These are phyloP conservation scores for Chloroclysta siterata DNA, from an alignment of 2,888 invertebrate species.

Conservation along the genomic window DNA sequence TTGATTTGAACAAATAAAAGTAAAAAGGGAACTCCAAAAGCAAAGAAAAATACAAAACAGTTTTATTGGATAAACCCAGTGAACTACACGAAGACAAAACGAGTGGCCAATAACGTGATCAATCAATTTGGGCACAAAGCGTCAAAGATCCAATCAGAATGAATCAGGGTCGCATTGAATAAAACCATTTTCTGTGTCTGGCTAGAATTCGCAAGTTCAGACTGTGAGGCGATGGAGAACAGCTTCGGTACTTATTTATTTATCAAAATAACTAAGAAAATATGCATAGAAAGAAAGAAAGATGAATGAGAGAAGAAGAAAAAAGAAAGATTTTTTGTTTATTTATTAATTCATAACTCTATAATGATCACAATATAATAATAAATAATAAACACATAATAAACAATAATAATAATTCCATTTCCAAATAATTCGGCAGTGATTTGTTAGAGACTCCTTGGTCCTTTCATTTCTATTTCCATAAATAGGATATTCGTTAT, in stretches of 20 bases:
- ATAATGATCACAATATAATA: too few species aligned
- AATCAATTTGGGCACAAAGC: conserved; percentile 43
- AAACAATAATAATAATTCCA: too few species aligned
- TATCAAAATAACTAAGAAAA: too few species aligned
- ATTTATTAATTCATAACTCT: too few species aligned
- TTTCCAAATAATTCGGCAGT: too few species aligned
- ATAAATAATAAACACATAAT: too few species aligned
- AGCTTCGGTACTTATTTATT: conserved; percentile 6
- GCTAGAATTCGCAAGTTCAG: conserved; percentile 40
- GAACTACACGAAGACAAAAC: conserved; percentile 20
- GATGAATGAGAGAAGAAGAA: too few species aligned
- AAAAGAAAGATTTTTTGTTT: too few species aligned
- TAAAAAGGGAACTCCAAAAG: conserved; percentile 17
- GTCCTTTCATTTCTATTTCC: too few species aligned
- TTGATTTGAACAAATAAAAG: not conserved
- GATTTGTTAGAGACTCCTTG: too few species aligned
- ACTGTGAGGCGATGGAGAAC: not conserved
- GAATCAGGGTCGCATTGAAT: conserved; percentile 42
- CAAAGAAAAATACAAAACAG: conserved; percentile 18
- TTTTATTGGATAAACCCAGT: conserved; percentile 6
- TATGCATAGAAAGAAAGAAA: too few species aligned
- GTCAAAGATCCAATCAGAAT: conserved; percentile 45
- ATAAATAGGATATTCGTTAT: too few species aligned
- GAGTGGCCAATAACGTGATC: conserved; percentile 38
- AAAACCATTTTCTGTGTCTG: conserved; percentile 45